Conservation (phyloP, 2,888 invertebrate species). For the Catocala nupta region DNA sequence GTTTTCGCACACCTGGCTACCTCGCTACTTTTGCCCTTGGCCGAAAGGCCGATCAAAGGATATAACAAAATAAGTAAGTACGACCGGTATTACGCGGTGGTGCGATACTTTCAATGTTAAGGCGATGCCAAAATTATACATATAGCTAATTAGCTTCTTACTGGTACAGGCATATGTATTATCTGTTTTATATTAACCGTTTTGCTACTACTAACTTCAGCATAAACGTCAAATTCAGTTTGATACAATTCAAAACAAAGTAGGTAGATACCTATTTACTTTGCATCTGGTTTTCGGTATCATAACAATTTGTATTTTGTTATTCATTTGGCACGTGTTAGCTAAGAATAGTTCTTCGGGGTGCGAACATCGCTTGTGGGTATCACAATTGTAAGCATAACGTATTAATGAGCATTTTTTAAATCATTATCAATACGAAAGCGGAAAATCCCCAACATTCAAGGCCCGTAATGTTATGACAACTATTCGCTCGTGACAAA, state of each 20-base stretch:
- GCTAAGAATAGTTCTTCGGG: background rate
- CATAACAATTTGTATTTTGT: conserved; percentile 3
- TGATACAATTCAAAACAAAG: background rate
- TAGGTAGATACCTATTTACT: background rate
- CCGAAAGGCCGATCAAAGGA: background rate
- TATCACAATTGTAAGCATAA: background rate
- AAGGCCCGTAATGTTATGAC: too few relatives aligned
- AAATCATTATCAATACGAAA: too few relatives aligned
- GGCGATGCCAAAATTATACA: too few relatives aligned
- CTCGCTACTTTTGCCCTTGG: conserved; percentile 5
- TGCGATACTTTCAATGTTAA: background rate
- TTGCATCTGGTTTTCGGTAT: conserved; percentile 5
- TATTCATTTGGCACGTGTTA: background rate
- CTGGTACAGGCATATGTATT: too few relatives aligned
- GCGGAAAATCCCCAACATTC: too few relatives aligned
- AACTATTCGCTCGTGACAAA: too few relatives aligned
- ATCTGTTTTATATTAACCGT: too few relatives aligned
- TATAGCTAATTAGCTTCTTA: too few relatives aligned
- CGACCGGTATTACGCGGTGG: background rate
- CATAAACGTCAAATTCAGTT: conserved; percentile 2
- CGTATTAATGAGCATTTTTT: background rate
- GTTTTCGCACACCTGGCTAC: background rate
- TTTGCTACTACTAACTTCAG: background rate
- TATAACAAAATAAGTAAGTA: background rate
- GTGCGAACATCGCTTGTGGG: background rate